Percentiles rank a stretch among this genome's conserved stretches.
Conservation (phyloP, 2,797 vertebrate genomes). For the Spinibarbus caldwelli region DNA sequence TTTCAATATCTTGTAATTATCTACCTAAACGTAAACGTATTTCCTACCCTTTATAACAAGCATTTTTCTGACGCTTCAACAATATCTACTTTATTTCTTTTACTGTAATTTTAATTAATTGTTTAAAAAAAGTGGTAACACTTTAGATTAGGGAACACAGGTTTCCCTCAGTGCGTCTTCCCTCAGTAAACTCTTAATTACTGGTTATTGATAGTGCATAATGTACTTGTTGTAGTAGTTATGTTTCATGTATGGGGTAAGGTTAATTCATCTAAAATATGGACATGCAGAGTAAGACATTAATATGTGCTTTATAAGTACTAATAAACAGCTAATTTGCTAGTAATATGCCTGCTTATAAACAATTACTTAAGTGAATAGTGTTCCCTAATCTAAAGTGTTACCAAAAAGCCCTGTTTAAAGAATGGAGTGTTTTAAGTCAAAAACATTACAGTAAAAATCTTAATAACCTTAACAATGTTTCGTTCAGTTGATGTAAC, state of each 20-base stretch:
- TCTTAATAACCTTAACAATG: neutral
- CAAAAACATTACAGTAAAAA: neutral
- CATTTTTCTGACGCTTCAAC: neutral
- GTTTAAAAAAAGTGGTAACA: neutral
- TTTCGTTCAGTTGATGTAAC: neutral
- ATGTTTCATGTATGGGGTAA: neutral
- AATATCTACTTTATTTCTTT: neutral
- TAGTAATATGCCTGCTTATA: neutral
- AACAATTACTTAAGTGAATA: neutral
- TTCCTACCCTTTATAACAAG: neutral
- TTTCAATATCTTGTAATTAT: no score
- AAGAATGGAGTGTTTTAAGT: neutral
- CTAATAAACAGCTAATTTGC: neutral
- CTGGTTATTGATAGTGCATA: neutral
- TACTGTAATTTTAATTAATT: neutral
- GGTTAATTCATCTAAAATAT: neutral
- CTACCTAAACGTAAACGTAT: no score
- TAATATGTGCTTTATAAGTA: neutral
- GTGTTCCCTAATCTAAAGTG: neutral
- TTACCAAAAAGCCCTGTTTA: neutral
- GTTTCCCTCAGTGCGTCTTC: no score
- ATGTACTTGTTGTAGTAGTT: neutral
- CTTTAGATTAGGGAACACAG: no score
- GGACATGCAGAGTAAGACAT: neutral
- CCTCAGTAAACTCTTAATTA: neutral